These are phyloP conservation scores for Lepidotrigona ventralis DNA, from an alignment of 1,140 invertebrate species.

Conservation along the genomic window DNA sequence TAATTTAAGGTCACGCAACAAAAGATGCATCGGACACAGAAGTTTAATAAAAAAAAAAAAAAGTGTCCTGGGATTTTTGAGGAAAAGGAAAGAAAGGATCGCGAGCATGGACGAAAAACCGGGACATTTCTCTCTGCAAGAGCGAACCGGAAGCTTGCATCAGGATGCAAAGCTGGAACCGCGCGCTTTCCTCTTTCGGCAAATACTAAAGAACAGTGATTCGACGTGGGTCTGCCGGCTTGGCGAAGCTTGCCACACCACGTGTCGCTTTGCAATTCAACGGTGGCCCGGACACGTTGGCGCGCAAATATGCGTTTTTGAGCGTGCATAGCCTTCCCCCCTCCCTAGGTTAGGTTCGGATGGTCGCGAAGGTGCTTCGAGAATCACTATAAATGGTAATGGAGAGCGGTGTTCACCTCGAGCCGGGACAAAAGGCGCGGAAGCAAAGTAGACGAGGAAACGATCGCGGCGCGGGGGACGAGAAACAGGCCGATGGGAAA, in stretches of 20 bases:
- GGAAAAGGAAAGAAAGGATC: not conserved
- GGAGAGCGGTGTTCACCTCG: conserved; percentile 66
- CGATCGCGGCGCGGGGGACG: not conserved
- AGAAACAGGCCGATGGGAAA: conserved; percentile 25
- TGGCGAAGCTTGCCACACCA: conserved; percentile 32
- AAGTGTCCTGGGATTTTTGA: too few species aligned
- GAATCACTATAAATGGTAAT: conserved; percentile 80
- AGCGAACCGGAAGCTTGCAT: not conserved
- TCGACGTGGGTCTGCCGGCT: not conserved
- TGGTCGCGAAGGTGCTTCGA: conserved; percentile 65
- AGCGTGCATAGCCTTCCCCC: conserved; percentile 48
- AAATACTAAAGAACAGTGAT: conserved; percentile 14
- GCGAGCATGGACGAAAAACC: too few species aligned
- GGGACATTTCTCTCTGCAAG: not conserved
- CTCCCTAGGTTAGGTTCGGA: conserved; percentile 14
- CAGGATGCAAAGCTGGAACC: not conserved
- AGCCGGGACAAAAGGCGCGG: conserved; percentile 43
- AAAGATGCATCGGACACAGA: too few species aligned
- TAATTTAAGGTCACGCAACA: too few species aligned
- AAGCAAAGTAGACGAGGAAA: conserved; percentile 2
- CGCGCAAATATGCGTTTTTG: conserved; percentile 56
- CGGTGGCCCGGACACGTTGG: conserved; percentile 10
- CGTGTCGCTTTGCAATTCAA: conserved; percentile 50
- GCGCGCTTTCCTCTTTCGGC: too few species aligned
- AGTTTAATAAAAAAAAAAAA: too few species aligned